phyloP scores from a whole-genome alignment of 1,140 invertebrate species.

The Papilio aristodemus region DNA sequence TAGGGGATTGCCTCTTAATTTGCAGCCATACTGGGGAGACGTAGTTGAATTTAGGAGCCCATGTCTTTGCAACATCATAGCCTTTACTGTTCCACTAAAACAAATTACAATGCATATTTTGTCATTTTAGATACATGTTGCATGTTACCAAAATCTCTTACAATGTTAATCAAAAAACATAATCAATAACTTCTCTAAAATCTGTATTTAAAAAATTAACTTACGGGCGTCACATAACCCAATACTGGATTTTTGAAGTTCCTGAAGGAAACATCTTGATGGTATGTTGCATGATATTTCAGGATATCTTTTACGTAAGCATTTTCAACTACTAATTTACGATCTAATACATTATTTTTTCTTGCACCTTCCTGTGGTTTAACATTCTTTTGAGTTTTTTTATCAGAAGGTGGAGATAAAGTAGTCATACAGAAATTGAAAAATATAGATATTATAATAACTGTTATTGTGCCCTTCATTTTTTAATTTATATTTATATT shows the following conservation, averaged over 20 bases:
- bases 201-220: slow-evolving; percentile 29
- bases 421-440: slow-evolving; percentile 69
- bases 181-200: not conserved
- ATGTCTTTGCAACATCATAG: slow-evolving; percentile 95
- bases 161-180: slow-evolving; percentile 3
- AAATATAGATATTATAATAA: slow-evolving; percentile 58
- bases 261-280: slow-evolving; percentile 83
- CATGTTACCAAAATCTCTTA: not conserved
- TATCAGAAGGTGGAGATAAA: slow-evolving; percentile 78
- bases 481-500: slow-evolving; percentile 34
- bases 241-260: slow-evolving; percentile 87
- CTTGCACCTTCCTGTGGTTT: slow-evolving; percentile 83
- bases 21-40: slow-evolving; percentile 98
- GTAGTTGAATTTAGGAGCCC: slow-evolving; percentile 93
- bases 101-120: no score
- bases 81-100: slow-evolving; percentile 97
- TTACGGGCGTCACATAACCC: slow-evolving; percentile 94
- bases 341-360: slow-evolving; percentile 84
- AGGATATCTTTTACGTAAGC: slow-evolving; percentile 87
- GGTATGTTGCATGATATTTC: slow-evolving; percentile 87
- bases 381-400: slow-evolving; percentile 72
- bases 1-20: slow-evolving; percentile 83
- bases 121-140: no score
- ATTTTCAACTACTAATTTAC: slow-evolving; percentile 85
- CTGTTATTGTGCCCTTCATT: slow-evolving; percentile 61